A percentile compares a stretch with the other conserved stretches of the same genome.
Evolutionary conservation across 2,797 vertebrate species (phyloP).

Genomic region (Acipenser transmontanus): DNA sequence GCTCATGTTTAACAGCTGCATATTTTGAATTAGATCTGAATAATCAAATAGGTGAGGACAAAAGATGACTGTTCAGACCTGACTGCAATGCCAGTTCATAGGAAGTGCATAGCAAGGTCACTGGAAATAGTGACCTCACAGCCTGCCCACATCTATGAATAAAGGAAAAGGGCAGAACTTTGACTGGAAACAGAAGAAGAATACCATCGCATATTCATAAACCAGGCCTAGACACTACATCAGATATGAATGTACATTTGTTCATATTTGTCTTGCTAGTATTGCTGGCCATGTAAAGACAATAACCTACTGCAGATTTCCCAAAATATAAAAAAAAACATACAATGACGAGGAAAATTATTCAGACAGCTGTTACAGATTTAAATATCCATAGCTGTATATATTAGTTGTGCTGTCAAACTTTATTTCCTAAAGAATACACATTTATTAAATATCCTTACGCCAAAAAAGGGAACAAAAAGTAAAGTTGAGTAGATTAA

Average conservation of each 20-base stretch:
- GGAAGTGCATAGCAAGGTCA: constrained; percentile 67
- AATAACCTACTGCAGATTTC: constrained; percentile 12
- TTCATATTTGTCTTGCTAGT: no score
- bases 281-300: constrained; percentile 13
- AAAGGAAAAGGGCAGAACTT: constrained; percentile 46
- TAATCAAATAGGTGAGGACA: constrained; percentile 43
- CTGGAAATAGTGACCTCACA: constrained; percentile 47
- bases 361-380: no score
- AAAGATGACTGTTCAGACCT: constrained; percentile 62
- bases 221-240: constrained; percentile 5
- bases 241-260: constrained; percentile 25
- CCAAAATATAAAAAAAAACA: constrained; percentile 24
- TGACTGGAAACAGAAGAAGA: constrained; percentile 21
- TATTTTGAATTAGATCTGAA: constrained; percentile 20
- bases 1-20: background rate
- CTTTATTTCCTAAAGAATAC: no score
- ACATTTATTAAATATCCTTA: no score
- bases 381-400: no score
- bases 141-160: constrained; percentile 68
- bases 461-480: no score
- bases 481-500: no score
- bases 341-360: background rate
- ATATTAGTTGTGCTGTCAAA: no score
- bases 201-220: constrained; percentile 19
- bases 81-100: constrained; percentile 61